Evolutionary conservation across 2,797 vertebrate genomes (phyloP).

Genomic region (Sciaenops ocellatus): DNA sequence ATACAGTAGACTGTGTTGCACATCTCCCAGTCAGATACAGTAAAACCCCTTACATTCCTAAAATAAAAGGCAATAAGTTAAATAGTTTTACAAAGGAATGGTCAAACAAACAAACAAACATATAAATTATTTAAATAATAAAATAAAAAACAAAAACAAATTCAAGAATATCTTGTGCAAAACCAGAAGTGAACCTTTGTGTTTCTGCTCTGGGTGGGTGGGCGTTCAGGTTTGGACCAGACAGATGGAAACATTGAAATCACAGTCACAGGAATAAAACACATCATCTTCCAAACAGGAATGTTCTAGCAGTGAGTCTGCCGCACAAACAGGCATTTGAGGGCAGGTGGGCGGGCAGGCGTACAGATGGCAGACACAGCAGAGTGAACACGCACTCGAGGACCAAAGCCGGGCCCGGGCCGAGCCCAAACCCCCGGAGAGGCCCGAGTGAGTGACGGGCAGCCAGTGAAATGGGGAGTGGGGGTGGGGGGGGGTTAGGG

Average conservation of each 20-base stretch:
- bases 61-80: slow-evolving; percentile 91
- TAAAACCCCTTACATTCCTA: slow-evolving; percentile 90
- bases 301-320: slow-evolving; percentile 78
- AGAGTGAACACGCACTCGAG: slow-evolving; percentile 51
- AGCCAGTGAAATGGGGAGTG: slow-evolving; percentile 60
- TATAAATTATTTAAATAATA: slow-evolving; percentile 79
- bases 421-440: slow-evolving; percentile 46
- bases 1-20: slow-evolving; percentile 84
- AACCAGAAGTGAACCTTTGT: slow-evolving; percentile 78
- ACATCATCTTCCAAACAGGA: slow-evolving; percentile 75
- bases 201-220: slow-evolving; percentile 75
- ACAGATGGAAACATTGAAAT: slow-evolving; percentile 80
- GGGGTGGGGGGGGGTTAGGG: background rate
- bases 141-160: slow-evolving; percentile 47
- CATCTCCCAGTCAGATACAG: slow-evolving; percentile 85
- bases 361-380: slow-evolving; percentile 61
- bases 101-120: slow-evolving; percentile 77
- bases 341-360: slow-evolving; percentile 70
- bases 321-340: slow-evolving; percentile 81
- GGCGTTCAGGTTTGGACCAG: slow-evolving; percentile 66
- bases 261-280: slow-evolving; percentile 80
- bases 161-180: slow-evolving; percentile 78
- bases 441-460: slow-evolving; percentile 54
- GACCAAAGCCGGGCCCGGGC: slow-evolving; percentile 17
- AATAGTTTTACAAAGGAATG: slow-evolving; percentile 84